phyloP scores from a whole-genome alignment of 2,797 vertebrate genomes.

The Gymnoscopelus braueri region DNA sequence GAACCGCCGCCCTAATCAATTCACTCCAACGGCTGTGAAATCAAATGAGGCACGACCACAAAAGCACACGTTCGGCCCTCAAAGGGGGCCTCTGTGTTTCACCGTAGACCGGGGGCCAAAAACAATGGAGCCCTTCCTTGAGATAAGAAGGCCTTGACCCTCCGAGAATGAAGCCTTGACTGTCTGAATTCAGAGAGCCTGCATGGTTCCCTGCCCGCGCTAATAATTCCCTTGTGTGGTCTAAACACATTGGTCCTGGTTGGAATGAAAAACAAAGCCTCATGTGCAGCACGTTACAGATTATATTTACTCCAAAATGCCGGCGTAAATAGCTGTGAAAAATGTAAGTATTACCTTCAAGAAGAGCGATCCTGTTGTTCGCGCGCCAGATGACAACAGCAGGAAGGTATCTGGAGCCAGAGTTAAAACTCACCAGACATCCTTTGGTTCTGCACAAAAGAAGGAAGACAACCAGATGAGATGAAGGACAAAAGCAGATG shows the following conservation, averaged over 20 bases:
- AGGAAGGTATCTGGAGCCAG: slow-evolving; percentile 2
- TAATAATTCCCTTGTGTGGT: slow-evolving; percentile 18
- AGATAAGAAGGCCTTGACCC: slow-evolving; percentile 30
- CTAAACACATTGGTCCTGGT: slow-evolving; percentile 6
- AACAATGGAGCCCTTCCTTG: background rate
- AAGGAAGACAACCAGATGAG: slow-evolving; percentile 21
- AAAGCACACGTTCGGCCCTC: slow-evolving; percentile 5
- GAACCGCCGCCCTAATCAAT: slow-evolving; percentile 2
- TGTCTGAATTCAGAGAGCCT: slow-evolving; percentile 24
- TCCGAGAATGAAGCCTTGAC: slow-evolving; percentile 12
- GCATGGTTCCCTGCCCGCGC: background rate
- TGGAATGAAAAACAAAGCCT: slow-evolving; percentile 18
- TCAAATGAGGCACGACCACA: slow-evolving; percentile 11
- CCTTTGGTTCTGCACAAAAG: slow-evolving; percentile 19
- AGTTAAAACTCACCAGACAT: slow-evolving; percentile 29
- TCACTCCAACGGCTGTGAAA: slow-evolving; percentile 25
- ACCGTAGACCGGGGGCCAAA: slow-evolving; percentile 13
- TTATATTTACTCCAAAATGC: slow-evolving; percentile 23
- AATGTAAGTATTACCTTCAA: slow-evolving; percentile 16
- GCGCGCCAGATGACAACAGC: slow-evolving; percentile 1
- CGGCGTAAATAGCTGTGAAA: slow-evolving; percentile 19
- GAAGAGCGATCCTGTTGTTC: background rate
- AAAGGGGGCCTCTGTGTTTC: slow-evolving; percentile 4
- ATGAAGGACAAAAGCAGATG: slow-evolving; percentile 1
- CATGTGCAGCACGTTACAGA: slow-evolving; percentile 4